Conservation (phyloP, 2,113 vertebrate genomes). For the Sigmodon hispidus region DNA sequence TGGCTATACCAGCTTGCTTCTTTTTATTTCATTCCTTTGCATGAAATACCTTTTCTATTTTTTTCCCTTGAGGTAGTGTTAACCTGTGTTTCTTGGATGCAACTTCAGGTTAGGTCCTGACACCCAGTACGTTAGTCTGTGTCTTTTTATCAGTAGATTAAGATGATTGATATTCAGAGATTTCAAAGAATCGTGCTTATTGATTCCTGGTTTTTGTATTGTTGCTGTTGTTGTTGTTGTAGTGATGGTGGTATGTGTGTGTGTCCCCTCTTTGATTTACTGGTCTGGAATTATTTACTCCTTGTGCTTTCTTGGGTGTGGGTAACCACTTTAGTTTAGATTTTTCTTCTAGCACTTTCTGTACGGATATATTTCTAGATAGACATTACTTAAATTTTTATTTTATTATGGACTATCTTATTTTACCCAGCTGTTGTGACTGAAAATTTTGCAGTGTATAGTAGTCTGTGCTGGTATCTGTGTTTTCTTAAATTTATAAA, state of each 20-base stretch:
- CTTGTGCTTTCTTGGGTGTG: no score
- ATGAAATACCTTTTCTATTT: neutral
- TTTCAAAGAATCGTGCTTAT: neutral
- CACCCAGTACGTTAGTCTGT: neutral
- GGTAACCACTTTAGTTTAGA: no score
- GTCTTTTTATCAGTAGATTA: neutral
- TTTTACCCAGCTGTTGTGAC: no score
- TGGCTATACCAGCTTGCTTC: neutral
- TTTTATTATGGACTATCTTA: no score
- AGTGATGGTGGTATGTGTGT: neutral
- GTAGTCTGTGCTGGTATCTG: no score
- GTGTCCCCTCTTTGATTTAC: no score
- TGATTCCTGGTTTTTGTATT: neutral
- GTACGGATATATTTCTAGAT: no score
- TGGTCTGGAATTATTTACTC: no score
- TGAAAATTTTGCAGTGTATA: no score
- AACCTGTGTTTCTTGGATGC: neutral
- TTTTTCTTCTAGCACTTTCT: no score
- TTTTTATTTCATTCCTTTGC: neutral
- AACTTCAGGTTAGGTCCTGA: neutral
- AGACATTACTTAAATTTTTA: no score
- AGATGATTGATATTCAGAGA: neutral
- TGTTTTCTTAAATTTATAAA: no score
- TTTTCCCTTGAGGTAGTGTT: neutral
- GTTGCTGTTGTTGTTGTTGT: neutral